These are phyloP conservation scores for Pentalonia nigronervosa DNA, from an alignment of 1,140 invertebrate genomes.

Conservation along the genomic window DNA sequence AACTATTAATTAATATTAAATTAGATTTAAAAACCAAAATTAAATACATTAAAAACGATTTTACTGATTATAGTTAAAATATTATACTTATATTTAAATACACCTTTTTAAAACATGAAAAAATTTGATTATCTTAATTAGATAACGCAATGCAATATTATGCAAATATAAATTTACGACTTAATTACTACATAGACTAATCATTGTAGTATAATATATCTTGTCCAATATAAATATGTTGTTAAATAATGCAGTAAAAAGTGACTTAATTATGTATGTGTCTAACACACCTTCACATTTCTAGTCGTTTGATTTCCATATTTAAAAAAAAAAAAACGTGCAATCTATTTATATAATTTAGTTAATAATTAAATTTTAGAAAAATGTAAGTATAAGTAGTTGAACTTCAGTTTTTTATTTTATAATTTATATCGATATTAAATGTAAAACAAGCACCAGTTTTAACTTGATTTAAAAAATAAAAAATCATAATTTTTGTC, in stretches of 20 bases:
- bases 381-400: neutral
- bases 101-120: neutral
- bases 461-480: too few relatives aligned
- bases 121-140: neutral
- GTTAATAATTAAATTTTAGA: neutral
- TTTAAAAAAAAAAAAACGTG: neutral
- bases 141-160: neutral
- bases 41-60: neutral
- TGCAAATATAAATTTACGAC: neutral
- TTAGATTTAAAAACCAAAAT: neutral
- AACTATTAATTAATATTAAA: neutral
- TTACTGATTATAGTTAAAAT: neutral
- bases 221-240: too few relatives aligned
- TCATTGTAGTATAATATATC: too few relatives aligned
- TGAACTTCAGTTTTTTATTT: neutral
- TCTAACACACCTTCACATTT: neutral
- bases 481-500: neutral
- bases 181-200: neutral
- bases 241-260: too few relatives aligned
- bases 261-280: neutral
- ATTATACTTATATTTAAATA: neutral
- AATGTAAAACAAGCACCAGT: neutral
- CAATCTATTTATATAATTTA: neutral
- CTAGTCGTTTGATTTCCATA: neutral
- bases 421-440: neutral